Evolutionary conservation across 2,113 vertebrate species (phyloP).

Genomic region (Engystomops pustulosus): DNA sequence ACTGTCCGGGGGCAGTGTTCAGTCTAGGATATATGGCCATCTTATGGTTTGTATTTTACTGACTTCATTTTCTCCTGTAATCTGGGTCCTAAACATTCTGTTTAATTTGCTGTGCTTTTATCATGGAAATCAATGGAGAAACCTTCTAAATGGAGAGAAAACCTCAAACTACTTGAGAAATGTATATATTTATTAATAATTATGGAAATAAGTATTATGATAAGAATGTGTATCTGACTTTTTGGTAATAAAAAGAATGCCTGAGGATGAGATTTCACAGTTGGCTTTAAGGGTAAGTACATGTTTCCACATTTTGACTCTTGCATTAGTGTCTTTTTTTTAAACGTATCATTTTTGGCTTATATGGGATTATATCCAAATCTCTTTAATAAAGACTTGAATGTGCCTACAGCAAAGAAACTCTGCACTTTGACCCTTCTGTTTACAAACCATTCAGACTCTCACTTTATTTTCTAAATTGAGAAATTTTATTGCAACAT

Average conservation of each 20-base stretch:
- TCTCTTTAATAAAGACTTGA: background rate
- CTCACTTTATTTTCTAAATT: constrained; percentile 2
- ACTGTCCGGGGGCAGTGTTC: no score
- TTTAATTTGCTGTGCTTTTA: no score
- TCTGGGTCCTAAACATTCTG: no score
- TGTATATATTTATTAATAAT: no score
- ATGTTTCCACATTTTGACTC: background rate
- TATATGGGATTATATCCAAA: background rate
- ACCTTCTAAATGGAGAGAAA: background rate
- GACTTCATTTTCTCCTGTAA: no score
- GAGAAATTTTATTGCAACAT: constrained; percentile 47
- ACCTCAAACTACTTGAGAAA: background rate
- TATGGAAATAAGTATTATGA: no score
- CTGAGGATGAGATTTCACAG: background rate
- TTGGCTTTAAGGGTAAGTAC: background rate
- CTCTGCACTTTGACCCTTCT: background rate
- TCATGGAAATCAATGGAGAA: no score
- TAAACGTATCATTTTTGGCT: background rate
- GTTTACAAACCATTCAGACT: background rate
- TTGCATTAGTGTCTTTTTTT: background rate
- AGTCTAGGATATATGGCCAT: no score
- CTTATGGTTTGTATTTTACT: no score
- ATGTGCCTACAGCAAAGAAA: no score
- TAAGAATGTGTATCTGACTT: no score
- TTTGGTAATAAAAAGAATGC: no score